These are phyloP conservation scores for Thermophis baileyi DNA, from an alignment of 2,113 vertebrate genomes.

Conservation along the genomic window DNA sequence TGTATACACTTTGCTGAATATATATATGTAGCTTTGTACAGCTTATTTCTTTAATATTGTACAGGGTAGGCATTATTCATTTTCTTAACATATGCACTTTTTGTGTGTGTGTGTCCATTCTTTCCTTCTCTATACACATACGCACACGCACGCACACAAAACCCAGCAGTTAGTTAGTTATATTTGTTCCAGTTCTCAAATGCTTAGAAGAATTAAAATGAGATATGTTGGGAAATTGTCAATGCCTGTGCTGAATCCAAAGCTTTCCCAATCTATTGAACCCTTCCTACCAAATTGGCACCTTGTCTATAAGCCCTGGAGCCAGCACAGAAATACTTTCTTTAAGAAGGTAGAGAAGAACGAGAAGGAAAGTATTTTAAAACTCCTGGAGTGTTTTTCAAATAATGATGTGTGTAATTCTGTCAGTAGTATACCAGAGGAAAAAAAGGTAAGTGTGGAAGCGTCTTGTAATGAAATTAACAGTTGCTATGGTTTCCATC, in stretches of 20 bases:
- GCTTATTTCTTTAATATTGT: too few species aligned
- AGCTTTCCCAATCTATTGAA: background rate
- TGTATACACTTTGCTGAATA: too few species aligned
- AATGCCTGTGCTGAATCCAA: background rate
- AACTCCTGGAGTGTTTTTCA: background rate
- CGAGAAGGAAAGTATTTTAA: background rate
- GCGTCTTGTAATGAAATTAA: constrained; percentile 5
- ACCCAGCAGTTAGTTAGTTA: too few species aligned
- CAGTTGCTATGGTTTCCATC: background rate
- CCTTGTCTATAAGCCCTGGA: background rate
- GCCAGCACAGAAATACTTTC: background rate
- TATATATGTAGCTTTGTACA: too few species aligned
- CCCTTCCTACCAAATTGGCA: background rate
- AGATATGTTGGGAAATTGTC: background rate
- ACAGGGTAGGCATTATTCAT: too few species aligned
- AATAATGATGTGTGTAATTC: background rate
- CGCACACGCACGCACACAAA: too few species aligned
- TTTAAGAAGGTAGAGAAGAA: background rate
- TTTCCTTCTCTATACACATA: too few species aligned
- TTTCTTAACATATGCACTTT: too few species aligned
- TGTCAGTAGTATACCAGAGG: background rate
- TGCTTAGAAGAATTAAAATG: background rate
- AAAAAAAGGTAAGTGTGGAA: background rate
- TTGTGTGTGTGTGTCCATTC: too few species aligned
- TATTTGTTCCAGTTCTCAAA: background rate